phyloP scores from a whole-genome alignment of 53 echinoderm and acorn worm genomes.

The Holothuria leucospilota region DNA sequence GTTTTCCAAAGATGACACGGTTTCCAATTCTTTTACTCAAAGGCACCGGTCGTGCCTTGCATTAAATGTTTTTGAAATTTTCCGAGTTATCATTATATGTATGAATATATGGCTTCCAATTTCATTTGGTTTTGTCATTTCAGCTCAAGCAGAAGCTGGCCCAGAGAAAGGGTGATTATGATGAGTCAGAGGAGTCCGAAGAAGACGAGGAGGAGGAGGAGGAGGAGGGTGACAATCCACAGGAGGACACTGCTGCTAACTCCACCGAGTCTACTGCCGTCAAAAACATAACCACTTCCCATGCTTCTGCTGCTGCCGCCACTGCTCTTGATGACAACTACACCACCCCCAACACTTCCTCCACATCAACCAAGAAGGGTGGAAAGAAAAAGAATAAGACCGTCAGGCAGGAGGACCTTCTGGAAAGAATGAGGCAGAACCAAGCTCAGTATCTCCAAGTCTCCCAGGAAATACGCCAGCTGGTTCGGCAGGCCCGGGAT shows the following conservation, averaged over 20 bases:
- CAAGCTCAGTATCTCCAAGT: conserved; percentile 6
- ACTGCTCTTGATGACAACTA: conserved; percentile 11
- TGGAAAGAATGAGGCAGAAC: conserved; percentile 10
- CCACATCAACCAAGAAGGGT: conserved; percentile 14
- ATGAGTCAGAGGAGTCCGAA: too few relatives aligned
- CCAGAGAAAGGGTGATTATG: too few relatives aligned
- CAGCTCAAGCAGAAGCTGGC: too few relatives aligned
- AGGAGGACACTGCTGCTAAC: not conserved
- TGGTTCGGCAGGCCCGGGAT: not conserved
- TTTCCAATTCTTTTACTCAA: too few relatives aligned
- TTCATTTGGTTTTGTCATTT: too few relatives aligned
- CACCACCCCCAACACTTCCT: conserved; percentile 6
- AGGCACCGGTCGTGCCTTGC: too few relatives aligned
- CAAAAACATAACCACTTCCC: conserved; percentile 14
- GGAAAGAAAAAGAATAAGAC: conserved; percentile 14
- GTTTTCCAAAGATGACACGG: too few relatives aligned
- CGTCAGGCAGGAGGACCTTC: conserved; percentile 14
- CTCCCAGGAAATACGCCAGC: conserved; percentile 8
- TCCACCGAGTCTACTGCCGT: conserved; percentile 2
- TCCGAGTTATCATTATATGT: too few relatives aligned
- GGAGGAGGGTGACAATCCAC: too few relatives aligned
- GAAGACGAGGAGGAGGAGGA: too few relatives aligned
- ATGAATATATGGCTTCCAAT: too few relatives aligned
- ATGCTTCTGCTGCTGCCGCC: conserved; percentile 5
- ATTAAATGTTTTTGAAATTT: too few relatives aligned